Conservation (phyloP, 2,113 vertebrate genomes). For the Andinoacara biseriatus region DNA sequence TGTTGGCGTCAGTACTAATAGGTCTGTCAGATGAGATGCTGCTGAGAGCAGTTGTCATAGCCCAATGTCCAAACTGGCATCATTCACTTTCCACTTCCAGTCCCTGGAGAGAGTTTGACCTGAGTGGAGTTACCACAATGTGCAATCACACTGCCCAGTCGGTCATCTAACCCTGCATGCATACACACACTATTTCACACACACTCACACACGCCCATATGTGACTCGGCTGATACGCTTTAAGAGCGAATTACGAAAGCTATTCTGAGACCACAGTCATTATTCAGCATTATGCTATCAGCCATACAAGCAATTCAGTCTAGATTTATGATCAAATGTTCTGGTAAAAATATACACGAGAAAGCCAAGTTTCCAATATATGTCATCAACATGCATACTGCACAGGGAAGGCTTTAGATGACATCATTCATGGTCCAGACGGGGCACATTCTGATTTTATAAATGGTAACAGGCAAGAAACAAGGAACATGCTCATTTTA, state of each 20-base stretch:
- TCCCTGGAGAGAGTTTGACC: constrained; percentile 72
- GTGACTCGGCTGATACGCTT: constrained; percentile 13
- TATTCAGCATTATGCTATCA: constrained; percentile 12
- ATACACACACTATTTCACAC: neutral
- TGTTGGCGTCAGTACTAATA: constrained; percentile 59
- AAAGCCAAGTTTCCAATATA: constrained; percentile 18
- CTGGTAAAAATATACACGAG: neutral
- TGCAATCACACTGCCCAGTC: constrained; percentile 52
- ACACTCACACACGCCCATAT: neutral
- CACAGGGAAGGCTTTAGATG: neutral
- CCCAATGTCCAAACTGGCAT: constrained; percentile 67
- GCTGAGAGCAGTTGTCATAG: constrained; percentile 74
- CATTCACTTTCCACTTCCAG: constrained; percentile 68
- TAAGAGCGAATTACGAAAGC: neutral
- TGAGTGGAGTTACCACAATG: constrained; percentile 66
- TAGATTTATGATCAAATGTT: neutral
- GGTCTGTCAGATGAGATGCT: constrained; percentile 67
- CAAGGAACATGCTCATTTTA: neutral
- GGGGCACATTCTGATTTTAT: neutral
- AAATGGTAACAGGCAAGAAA: constrained; percentile 12
- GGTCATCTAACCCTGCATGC: constrained; percentile 41
- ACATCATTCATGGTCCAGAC: neutral
- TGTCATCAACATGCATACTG: constrained; percentile 6
- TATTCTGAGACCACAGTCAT: constrained; percentile 13
- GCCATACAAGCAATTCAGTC: constrained; percentile 8